phyloP scores from a whole-genome alignment of 2,888 invertebrate species.

The Rhaphigaster nebulosa region DNA sequence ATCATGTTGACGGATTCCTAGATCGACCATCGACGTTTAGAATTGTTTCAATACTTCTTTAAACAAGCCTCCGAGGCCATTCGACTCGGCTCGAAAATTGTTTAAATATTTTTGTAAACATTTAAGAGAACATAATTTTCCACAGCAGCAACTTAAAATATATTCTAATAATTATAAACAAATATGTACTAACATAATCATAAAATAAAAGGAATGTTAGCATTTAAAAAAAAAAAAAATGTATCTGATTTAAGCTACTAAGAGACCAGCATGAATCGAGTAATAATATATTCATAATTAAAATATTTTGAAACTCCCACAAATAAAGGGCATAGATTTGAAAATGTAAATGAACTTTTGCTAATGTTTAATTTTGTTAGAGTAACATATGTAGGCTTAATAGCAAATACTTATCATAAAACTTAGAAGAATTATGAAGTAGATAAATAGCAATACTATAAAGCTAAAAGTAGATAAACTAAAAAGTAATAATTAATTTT shows the following conservation, averaged over 20 bases:
- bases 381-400: not conserved
- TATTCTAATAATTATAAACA: not conserved
- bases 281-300: not conserved
- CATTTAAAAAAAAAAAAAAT: slow-evolving; percentile 25
- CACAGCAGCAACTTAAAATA: not conserved
- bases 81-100: not conserved
- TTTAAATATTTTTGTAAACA: not conserved
- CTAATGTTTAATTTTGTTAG: not conserved
- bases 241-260: slow-evolving; percentile 26
- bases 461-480: not conserved
- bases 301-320: not conserved
- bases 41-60: not conserved
- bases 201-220: slow-evolving; percentile 37
- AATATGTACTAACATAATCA: slow-evolving; percentile 16
- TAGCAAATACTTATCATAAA: not conserved
- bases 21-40: not conserved
- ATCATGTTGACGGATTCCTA: not conserved
- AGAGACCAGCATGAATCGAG: slow-evolving; percentile 32
- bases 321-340: slow-evolving; percentile 42
- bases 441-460: not conserved
- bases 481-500: not conserved
- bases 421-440: not conserved
- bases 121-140: not conserved
- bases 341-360: slow-evolving; percentile 28
- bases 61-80: not conserved